Evolutionary conservation across 2,113 vertebrate genomes (phyloP).

Genomic region (Rhombomys opimus): DNA sequence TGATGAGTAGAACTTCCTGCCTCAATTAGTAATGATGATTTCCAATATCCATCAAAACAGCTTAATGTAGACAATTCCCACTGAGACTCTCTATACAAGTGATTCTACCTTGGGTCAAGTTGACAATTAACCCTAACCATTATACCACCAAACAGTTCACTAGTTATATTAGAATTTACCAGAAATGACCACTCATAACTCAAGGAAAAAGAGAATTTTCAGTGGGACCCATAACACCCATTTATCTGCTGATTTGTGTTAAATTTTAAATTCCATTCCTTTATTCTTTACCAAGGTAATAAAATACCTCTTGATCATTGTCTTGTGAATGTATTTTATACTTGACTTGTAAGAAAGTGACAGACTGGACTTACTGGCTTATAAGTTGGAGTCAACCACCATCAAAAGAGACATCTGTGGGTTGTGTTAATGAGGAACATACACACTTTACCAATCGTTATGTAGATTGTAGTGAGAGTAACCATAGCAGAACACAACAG

Average conservation of each 20-base stretch:
- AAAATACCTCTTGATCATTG: background rate
- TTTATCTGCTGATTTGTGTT: background rate
- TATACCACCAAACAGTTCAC: background rate
- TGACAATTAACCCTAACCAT: no score
- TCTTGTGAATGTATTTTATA: background rate
- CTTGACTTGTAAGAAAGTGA: background rate
- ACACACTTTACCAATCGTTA: background rate
- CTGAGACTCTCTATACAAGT: background rate
- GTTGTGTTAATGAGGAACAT: background rate
- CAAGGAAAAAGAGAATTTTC: background rate
- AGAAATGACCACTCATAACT: background rate
- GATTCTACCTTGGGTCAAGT: background rate
- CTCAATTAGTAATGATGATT: background rate
- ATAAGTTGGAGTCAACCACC: background rate
- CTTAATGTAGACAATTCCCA: background rate
- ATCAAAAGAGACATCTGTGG: background rate
- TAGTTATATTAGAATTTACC: slow-evolving; percentile 5
- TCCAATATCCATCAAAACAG: no score
- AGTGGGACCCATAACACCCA: background rate
- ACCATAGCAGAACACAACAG: background rate
- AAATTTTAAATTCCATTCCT: background rate
- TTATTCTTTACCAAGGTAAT: background rate
- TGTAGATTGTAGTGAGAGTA: background rate
- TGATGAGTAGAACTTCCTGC: background rate
- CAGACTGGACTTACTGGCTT: background rate